Evolutionary conservation across 2,888 invertebrate genomes (phyloP).

Genomic region (Phania funesta): DNA sequence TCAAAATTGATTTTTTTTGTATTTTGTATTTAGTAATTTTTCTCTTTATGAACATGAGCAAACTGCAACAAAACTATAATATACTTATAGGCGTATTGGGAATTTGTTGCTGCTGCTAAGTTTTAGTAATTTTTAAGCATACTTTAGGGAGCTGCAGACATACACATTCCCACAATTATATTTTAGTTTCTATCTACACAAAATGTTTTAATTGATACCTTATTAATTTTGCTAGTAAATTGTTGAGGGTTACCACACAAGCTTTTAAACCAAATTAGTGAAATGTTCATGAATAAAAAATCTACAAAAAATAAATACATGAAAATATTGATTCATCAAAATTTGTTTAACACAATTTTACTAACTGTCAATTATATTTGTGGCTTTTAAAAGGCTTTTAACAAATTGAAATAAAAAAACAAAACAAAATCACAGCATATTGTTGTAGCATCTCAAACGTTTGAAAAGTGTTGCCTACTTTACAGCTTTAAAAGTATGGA

Average conservation of each 20-base stretch:
- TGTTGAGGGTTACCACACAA: conserved; percentile 40
- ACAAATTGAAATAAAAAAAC: neutral
- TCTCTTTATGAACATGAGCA: neutral
- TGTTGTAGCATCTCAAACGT: neutral
- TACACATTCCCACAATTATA: conserved; percentile 14
- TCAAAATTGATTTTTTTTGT: neutral
- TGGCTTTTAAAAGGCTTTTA: conserved; percentile 17
- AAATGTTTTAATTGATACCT: conserved; percentile 45
- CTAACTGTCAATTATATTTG: conserved; percentile 17
- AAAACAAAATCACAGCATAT: neutral
- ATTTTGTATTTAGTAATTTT: neutral
- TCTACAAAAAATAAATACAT: neutral
- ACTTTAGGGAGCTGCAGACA: conserved; percentile 38
- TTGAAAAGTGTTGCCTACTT: conserved; percentile 20
- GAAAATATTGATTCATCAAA: neutral
- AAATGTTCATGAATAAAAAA: conserved; percentile 14
- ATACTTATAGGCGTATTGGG: neutral
- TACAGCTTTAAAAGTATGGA: neutral
- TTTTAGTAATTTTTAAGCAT: conserved; percentile 17
- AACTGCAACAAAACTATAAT: conserved; percentile 1
- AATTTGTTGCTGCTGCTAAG: conserved; percentile 6
- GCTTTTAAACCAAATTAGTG: conserved; percentile 40
- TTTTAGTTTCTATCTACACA: conserved; percentile 16
- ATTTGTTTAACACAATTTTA: conserved; percentile 2
- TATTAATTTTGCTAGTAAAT: conserved; percentile 37